A percentile compares a stretch with the other conserved stretches of the same genome.
These are phyloP conservation scores for Phataginus tetradactyla DNA, from an alignment of 2,797 vertebrate species.

Conservation along the genomic window DNA sequence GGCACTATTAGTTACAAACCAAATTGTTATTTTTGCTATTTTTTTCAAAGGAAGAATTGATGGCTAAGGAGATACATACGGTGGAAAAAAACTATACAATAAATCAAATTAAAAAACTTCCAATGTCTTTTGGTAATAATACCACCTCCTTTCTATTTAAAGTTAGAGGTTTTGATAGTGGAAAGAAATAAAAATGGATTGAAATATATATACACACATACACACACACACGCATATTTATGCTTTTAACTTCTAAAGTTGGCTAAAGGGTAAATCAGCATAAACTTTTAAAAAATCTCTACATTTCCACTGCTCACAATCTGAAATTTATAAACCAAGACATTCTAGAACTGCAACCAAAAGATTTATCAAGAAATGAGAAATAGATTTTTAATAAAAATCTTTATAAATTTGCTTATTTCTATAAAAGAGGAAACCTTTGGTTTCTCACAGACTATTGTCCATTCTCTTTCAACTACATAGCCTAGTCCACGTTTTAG, in stretches of 20 bases:
- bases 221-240: background rate
- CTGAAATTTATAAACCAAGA: background rate
- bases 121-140: background rate
- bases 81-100: slow-evolving; percentile 47
- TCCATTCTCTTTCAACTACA: background rate
- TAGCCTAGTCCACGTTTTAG: background rate
- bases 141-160: background rate
- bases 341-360: background rate
- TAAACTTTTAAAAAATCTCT: background rate
- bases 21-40: slow-evolving; percentile 52
- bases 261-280: background rate
- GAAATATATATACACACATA: background rate
- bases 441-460: background rate
- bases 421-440: background rate
- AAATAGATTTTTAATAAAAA: background rate
- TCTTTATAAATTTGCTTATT: background rate
- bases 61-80: slow-evolving; percentile 26
- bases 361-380: background rate
- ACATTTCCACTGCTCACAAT: background rate
- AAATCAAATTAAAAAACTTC: slow-evolving; percentile 38
- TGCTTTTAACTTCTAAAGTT: background rate
- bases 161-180: slow-evolving; percentile 16
- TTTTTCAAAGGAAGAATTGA: slow-evolving; percentile 63
- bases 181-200: background rate
- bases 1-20: slow-evolving; percentile 66